A percentile compares a stretch with the other conserved stretches of the same genome.
phyloP scores from a whole-genome alignment of 2,797 vertebrate species.

The Pelobates cultripes region DNA sequence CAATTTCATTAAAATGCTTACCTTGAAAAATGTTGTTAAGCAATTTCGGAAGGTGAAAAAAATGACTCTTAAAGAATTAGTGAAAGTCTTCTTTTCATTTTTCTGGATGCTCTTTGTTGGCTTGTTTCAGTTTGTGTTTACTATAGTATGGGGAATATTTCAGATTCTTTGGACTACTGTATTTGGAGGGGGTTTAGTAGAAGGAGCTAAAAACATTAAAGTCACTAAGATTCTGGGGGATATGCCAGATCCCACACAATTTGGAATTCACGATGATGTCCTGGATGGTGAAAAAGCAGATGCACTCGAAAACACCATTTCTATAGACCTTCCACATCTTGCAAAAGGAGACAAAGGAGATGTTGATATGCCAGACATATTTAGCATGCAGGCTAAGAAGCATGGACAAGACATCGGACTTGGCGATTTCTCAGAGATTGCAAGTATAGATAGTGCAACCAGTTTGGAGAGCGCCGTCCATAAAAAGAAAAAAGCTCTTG shows the following conservation, averaged over 20 bases:
- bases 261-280: conserved; percentile 93
- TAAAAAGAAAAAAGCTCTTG: conserved; percentile 91
- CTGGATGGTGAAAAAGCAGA: conserved; percentile 89
- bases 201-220: conserved; percentile 97
- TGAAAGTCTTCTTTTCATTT: conserved; percentile 87
- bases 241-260: conserved; percentile 99
- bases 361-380: conserved; percentile 86
- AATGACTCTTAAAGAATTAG: conserved; percentile 89
- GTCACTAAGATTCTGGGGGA: conserved; percentile 97
- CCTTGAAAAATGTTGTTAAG: conserved; percentile 85
- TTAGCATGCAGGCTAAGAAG: conserved; percentile 87
- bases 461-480: conserved; percentile 83
- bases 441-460: conserved; percentile 82
- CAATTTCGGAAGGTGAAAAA: conserved; percentile 87
- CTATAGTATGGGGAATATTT: conserved; percentile 88
- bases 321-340: conserved; percentile 81
- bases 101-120: conserved; percentile 90
- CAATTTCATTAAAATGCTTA: conserved; percentile 80
- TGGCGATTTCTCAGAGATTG: conserved; percentile 90
- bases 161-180: conserved; percentile 94
- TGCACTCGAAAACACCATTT: conserved; percentile 70
- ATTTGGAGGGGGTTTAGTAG: conserved; percentile 94
- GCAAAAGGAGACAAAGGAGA: conserved; percentile 83
- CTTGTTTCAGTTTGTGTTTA: conserved; percentile 83
- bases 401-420: conserved; percentile 88